Conservation (phyloP, 2,888 invertebrate genomes). For the Philaethria dido region DNA sequence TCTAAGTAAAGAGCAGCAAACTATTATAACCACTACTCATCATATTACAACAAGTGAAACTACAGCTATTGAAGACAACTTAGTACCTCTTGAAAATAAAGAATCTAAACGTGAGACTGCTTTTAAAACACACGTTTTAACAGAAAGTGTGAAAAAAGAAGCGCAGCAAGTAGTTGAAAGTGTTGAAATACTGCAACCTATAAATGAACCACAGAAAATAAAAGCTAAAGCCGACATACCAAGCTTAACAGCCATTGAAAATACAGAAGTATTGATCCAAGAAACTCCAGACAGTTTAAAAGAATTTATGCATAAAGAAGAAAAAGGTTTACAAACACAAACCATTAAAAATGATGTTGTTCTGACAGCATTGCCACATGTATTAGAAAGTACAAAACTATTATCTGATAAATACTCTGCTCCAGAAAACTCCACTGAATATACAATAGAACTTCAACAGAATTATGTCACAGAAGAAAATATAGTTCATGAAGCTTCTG, state of each 20-base stretch:
- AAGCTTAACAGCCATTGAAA: conserved; percentile 48
- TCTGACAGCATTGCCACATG: conserved; percentile 54
- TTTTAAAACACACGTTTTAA: conserved; percentile 45
- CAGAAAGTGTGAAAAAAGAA: conserved; percentile 52
- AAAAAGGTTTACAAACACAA: conserved; percentile 55
- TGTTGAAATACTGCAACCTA: conserved; percentile 35
- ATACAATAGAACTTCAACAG: conserved; percentile 59
- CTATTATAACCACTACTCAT: conserved; percentile 56
- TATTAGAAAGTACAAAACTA: conserved; percentile 56
- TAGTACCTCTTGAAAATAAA: conserved; percentile 49
- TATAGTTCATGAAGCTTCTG: conserved; percentile 53
- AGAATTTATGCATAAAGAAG: conserved; percentile 52
- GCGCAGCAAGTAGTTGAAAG: conserved; percentile 54
- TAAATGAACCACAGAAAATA: conserved; percentile 37
- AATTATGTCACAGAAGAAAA: conserved; percentile 62
- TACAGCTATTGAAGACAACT: conserved; percentile 58
- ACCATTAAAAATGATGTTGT: conserved; percentile 54
- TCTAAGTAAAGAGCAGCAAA: conserved; percentile 50
- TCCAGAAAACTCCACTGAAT: conserved; percentile 48
- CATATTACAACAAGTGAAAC: conserved; percentile 67
- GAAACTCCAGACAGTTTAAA: conserved; percentile 48
- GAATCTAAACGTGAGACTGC: conserved; percentile 53
- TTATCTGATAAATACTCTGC: conserved; percentile 49
- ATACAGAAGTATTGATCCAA: conserved; percentile 49
- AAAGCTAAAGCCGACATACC: conserved; percentile 48